Percentiles rank a stretch among this genome's conserved stretches.
Conservation (phyloP, 2,888 invertebrate species). For the Cylloceria caligata region DNA sequence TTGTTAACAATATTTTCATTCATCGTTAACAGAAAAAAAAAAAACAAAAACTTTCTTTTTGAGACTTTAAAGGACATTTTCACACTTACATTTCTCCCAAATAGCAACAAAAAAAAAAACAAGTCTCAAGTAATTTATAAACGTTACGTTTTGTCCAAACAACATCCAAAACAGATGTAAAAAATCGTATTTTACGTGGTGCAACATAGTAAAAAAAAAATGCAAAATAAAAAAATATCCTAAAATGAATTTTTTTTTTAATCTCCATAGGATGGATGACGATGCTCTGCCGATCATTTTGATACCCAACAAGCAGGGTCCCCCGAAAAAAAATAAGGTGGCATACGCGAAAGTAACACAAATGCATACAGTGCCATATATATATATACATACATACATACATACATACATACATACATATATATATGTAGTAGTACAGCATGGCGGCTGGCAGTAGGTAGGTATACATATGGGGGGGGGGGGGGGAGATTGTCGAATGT, state of each 20-base stretch:
- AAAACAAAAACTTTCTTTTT: no score
- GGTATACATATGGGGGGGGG: background rate
- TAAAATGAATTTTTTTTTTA: no score
- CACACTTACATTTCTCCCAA: no score
- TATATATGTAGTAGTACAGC: background rate
- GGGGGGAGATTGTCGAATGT: conserved; percentile 76
- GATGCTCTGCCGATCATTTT: background rate
- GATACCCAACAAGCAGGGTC: conserved; percentile 6
- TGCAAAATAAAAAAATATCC: conserved; percentile 1
- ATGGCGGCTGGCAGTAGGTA: background rate
- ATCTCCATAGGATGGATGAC: background rate
- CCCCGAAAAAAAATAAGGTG: background rate
- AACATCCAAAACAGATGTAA: no score
- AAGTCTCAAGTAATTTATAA: no score
- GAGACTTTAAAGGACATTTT: no score
- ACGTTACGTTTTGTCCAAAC: no score
- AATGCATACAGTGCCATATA: background rate
- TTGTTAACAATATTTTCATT: no score
- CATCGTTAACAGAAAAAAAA: no score
- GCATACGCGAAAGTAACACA: background rate
- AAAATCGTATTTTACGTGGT: no score
- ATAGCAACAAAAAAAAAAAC: no score
- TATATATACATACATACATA: background rate
- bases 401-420: background rate
- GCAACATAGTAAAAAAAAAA: background rate